These are phyloP conservation scores for Melanotaenia nigrans DNA, from an alignment of 2,797 vertebrate species.

Conservation along the genomic window DNA sequence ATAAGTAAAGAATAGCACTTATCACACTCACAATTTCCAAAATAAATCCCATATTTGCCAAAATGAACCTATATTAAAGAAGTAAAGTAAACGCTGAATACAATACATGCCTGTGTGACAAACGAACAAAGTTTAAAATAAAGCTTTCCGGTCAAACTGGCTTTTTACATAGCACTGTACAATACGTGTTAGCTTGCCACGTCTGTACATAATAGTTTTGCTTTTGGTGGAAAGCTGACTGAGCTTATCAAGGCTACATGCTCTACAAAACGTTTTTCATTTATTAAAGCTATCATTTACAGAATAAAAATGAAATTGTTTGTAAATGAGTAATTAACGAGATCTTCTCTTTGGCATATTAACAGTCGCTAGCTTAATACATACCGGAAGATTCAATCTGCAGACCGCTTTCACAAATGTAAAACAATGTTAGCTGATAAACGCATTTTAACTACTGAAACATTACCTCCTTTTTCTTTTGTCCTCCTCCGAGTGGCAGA, in stretches of 20 bases:
- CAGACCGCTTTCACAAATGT: background rate
- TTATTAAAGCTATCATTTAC: background rate
- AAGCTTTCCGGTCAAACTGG: rapidly evolving
- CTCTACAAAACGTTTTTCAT: background rate
- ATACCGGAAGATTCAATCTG: conserved; percentile 25
- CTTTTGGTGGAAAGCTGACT: background rate
- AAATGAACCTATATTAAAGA: background rate
- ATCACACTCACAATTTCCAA: conserved; percentile 12
- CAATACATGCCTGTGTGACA: background rate
- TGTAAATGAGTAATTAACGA: background rate
- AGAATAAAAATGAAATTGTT: background rate
- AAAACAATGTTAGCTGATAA: background rate
- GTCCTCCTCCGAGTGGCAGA: conserved; percentile 80
- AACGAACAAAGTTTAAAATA: background rate
- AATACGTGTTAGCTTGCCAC: background rate
- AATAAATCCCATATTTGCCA: background rate
- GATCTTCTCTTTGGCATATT: background rate
- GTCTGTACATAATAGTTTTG: background rate
- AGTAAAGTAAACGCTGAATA: background rate
- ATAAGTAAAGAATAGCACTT: conserved; percentile 8
- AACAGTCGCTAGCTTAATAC: conserved; percentile 23
- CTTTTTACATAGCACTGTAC: background rate
- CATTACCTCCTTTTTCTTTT: conserved; percentile 87
- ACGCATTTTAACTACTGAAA: background rate
- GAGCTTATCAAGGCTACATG: background rate